These are phyloP conservation scores for Crotalus helleri DNA, from an alignment of 2,113 vertebrate species.

Conservation along the genomic window DNA sequence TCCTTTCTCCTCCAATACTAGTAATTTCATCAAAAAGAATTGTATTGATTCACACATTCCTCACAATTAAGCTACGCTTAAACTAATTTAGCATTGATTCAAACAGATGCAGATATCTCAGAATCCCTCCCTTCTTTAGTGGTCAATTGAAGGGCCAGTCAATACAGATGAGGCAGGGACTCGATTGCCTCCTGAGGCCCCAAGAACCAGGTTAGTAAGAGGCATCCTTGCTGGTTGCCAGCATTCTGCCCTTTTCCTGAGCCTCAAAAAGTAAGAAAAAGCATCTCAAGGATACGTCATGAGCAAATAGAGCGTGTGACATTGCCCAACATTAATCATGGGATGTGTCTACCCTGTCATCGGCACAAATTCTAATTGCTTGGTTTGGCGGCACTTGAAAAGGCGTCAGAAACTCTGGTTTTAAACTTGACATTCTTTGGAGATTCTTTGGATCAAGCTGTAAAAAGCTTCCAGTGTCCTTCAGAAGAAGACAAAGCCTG, in stretches of 20 bases:
- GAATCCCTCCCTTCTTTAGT: neutral
- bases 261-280: neutral
- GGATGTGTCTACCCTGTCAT: neutral
- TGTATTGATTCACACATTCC: neutral
- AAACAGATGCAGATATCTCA: neutral
- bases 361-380: neutral
- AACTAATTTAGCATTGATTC: slow-evolving; percentile 16
- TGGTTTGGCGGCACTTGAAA: neutral
- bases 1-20: neutral
- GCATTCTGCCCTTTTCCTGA: neutral
- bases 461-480: neutral
- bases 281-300: neutral
- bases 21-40: neutral
- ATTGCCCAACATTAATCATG: neutral
- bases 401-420: neutral
- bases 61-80: neutral
- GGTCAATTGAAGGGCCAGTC: neutral
- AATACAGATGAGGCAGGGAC: neutral
- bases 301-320: neutral
- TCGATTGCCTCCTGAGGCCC: neutral
- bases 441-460: neutral
- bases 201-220: neutral
- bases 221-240: neutral
- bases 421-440: neutral
- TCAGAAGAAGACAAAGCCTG: neutral